Conservation (phyloP, 2,888 invertebrate genomes). For the Melieria omissa region DNA sequence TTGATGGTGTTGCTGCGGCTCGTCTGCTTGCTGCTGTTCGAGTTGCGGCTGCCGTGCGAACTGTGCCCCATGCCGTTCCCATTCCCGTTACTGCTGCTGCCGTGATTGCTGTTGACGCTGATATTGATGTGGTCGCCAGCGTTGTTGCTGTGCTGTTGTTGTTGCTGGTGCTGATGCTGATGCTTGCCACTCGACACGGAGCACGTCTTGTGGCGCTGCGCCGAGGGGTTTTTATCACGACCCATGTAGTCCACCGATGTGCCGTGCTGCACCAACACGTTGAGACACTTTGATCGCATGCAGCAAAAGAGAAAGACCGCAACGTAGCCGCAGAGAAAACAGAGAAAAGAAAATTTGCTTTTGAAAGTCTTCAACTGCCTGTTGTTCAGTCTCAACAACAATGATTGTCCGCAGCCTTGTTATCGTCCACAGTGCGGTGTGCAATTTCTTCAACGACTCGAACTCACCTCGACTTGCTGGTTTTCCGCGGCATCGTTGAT, state of each 20-base stretch:
- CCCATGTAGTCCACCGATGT: constrained; percentile 73
- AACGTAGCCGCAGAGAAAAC: constrained; percentile 10
- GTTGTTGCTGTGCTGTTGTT: constrained; percentile 42
- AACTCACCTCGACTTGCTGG: constrained; percentile 83
- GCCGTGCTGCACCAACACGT: constrained; percentile 83
- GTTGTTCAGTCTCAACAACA: constrained; percentile 17
- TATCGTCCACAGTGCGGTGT: neutral
- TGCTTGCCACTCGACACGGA: constrained; percentile 40
- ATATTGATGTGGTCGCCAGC: constrained; percentile 41
- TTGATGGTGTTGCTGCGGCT: constrained; percentile 66
- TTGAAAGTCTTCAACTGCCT: neutral
- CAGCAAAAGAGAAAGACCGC: constrained; percentile 16
- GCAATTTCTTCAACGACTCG: neutral
- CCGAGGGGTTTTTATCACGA: constrained; percentile 62
- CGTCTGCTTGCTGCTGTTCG: constrained; percentile 61
- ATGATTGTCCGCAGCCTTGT: neutral
- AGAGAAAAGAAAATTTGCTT: neutral
- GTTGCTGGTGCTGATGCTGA: constrained; percentile 43
- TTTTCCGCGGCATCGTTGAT: constrained; percentile 93
- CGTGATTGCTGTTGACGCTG: constrained; percentile 41
- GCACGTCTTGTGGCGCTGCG: constrained; percentile 51
- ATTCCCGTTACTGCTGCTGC: constrained; percentile 44
- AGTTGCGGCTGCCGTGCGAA: constrained; percentile 56
- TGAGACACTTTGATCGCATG: constrained; percentile 73
- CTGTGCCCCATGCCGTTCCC: constrained; percentile 29